A percentile compares a stretch with the other conserved stretches of the same genome.
phyloP scores from a whole-genome alignment of 1,140 invertebrate species.

The Pseudomyrmex cubaensis region DNA sequence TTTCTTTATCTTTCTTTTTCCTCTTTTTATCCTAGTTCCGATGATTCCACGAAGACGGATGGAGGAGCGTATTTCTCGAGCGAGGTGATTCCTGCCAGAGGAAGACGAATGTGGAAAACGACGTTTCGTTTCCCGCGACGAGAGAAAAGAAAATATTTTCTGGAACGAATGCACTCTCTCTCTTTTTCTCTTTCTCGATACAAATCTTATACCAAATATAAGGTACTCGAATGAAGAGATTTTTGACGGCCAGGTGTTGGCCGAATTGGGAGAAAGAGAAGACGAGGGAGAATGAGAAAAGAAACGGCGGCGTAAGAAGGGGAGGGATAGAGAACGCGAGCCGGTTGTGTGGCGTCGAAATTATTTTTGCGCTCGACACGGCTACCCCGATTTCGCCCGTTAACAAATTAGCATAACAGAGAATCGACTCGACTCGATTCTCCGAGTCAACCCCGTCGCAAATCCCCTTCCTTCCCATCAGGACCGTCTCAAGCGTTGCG shows the following conservation, averaged over 20 bases:
- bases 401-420: slow-evolving; percentile 85
- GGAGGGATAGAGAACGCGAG: slow-evolving; percentile 6
- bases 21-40: background rate
- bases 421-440: slow-evolving; percentile 78
- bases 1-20: too few relatives aligned
- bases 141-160: slow-evolving; percentile 50
- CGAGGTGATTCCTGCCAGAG: slow-evolving; percentile 10
- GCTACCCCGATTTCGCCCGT: slow-evolving; percentile 79
- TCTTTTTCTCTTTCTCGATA: too few relatives aligned
- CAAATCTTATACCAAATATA: background rate
- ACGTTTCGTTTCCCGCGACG: slow-evolving; percentile 28
- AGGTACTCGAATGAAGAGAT: slow-evolving; percentile 16
- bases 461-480: slow-evolving; percentile 73
- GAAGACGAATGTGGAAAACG: slow-evolving; percentile 52
- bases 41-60: slow-evolving; percentile 50
- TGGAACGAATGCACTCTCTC: slow-evolving; percentile 18
- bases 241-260: slow-evolving; percentile 34
- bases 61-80: slow-evolving; percentile 41
- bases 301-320: slow-evolving; percentile 4
- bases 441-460: slow-evolving; percentile 79
- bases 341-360: slow-evolving; percentile 69
- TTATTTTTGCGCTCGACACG: slow-evolving; percentile 76
- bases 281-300: slow-evolving; percentile 13
- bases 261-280: background rate
- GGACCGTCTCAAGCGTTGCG: slow-evolving; percentile 80